Conservation (phyloP, 2,888 invertebrate genomes). For the Lordiphosa andalusiaca region DNA sequence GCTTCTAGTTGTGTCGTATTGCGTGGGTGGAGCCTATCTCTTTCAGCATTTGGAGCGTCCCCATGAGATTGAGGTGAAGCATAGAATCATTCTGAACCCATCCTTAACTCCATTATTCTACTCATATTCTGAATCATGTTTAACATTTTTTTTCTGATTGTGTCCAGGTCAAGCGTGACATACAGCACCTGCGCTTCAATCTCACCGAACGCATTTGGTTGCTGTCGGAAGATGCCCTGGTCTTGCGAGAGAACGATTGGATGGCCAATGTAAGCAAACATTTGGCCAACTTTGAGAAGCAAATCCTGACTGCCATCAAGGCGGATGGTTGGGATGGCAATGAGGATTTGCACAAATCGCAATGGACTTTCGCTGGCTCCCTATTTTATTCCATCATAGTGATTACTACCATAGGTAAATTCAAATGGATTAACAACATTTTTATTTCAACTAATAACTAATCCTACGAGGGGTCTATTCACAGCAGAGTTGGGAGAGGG, state of each 20-base stretch:
- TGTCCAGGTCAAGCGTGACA: conserved; percentile 87
- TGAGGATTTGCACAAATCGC: conserved; percentile 83
- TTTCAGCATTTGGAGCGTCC: conserved; percentile 89
- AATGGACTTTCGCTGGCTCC: conserved; percentile 94
- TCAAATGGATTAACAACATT: conserved; percentile 14
- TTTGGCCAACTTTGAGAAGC: conserved; percentile 85
- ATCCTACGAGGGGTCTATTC: conserved; percentile 31
- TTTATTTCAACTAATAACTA: conserved; percentile 40
- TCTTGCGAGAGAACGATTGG: conserved; percentile 89
- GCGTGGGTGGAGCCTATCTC: conserved; percentile 92
- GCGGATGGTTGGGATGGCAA: conserved; percentile 94
- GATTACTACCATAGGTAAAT: conserved; percentile 96
- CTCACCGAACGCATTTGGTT: conserved; percentile 90
- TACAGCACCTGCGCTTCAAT: conserved; percentile 86
- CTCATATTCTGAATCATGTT: too few species aligned
- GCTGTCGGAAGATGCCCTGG: conserved; percentile 81
- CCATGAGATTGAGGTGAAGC: conserved; percentile 86
- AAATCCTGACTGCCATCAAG: conserved; percentile 90
- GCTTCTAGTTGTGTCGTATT: conserved; percentile 93
- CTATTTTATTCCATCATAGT: conserved; percentile 97
- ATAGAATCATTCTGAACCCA: too few species aligned
- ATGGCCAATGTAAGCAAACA: conserved; percentile 86
- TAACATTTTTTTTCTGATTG: too few species aligned
- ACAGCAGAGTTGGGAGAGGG: conserved; percentile 14
- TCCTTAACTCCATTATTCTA: too few species aligned